Evolutionary conservation across 2,113 vertebrate genomes (phyloP), one percentile per base, ranked within the genome.

Genomic region (Ondatra zibethicus): DNA sequence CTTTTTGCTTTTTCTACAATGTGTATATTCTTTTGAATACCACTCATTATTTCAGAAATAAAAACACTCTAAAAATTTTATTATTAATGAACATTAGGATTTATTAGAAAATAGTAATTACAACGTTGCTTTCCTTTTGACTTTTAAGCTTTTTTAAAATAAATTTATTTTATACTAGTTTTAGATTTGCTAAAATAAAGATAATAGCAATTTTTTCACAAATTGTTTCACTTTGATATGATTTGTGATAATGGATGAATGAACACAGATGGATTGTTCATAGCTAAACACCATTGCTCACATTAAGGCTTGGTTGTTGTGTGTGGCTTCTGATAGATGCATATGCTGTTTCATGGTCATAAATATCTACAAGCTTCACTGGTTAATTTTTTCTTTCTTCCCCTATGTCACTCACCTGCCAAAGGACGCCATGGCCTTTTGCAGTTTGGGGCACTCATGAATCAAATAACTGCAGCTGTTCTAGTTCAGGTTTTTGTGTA

Each of bases 21-120:
- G 21, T 23, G 42, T 65, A 31, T 92, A 55, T 78, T 68, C 45
- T 61, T 8, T 68, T n/a, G 50, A 88, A 88, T 68, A 23, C 3
- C 42, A 93, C 52, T 84, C 25, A 77, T 47, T 89, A 73, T 78
- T 58, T 86, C 73, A 92, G 76, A 87, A 72, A 77, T 50, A 78
- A 90, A 52, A 77, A 12, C 10, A n/a, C 17, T 61, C 1, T 91
- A 50, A 45, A n/a, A 52, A 19, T 91, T 55, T 88, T 6, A 3
- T 5, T 39, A 63, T 77, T 89, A 39, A 39, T 86, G 36, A 77
- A 77, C 8, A 21, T 27, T 95, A 61, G 47, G 4, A 21, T 72
- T 10, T 47, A 80, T 52, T 80, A 61, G n/a, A 86, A 65, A 88
- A 39, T 80, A 1, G 0, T 47, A 89, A 52, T 84, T 80, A 68